Base-by-base conservation (phyloP, 2,113 vertebrate genomes). In the Uria lomvia region DNA sequence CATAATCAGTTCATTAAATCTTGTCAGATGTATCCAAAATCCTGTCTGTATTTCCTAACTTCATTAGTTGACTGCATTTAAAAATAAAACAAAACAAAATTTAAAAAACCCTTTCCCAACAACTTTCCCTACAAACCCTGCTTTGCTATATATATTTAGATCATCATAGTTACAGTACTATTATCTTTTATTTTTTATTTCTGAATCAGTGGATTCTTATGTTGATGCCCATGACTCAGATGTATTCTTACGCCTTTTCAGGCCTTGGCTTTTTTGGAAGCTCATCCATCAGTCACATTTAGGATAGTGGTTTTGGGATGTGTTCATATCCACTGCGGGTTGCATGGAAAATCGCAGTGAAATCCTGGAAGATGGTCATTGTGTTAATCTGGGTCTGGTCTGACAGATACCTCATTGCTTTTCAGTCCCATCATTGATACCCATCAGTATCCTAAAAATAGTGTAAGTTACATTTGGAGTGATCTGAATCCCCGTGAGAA, bases 211-310 rank as follows among this genome's bases (percentile, higher is more conserved):
- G 40, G 23, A 81, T 75, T 65, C 56, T 66, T 36, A 32, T 0
- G 0, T 23, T 66, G 42, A 67, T 53, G 27, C 14, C 18, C 0
- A 0, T 59, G 60, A 75, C n/a, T 78, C 5, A 3, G 9, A 1
- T 5, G 8, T 74, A 60, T 55, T 66, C 30, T 59, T 77, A 77
- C 1, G 16, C 8, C n/a, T 85, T 68, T 71, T 81, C 68, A 85
- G 55, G 40, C 34, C 45, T 60, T 43, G 42, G 10, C 29, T 74
- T 34, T 79, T 81, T 24, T 9, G 8, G 23, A 53, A 62, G 34
- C 47, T 65, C 67, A 8, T 68, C 58, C 56, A 18, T 42, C 60
- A 79, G 49, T 53, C 40, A 50, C 19, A 50, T 50, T 75, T 59
- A 36, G 49, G 70, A 29, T 36, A 59, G 36, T 63, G 29, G 11